A percentile compares a stretch with the other conserved stretches of the same genome.
These are phyloP conservation scores for Bucco capensis DNA, from an alignment of 2,113 vertebrate species.

Conservation along the genomic window DNA sequence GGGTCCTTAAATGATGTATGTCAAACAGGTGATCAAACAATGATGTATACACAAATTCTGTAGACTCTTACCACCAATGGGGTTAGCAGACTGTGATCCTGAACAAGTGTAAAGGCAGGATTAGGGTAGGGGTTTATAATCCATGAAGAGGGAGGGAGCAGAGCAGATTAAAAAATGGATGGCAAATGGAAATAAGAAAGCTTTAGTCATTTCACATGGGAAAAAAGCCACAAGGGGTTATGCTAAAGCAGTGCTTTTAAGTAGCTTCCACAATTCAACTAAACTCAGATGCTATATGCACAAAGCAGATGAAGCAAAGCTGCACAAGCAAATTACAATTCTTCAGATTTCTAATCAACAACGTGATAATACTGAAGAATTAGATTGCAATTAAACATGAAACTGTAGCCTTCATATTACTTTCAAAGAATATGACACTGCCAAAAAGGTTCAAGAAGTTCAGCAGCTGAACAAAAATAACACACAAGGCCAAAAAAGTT, in stretches of 20 bases:
- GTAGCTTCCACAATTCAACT: conserved; percentile 57
- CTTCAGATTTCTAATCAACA: conserved; percentile 67
- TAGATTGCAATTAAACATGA: conserved; percentile 53
- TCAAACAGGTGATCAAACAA: conserved; percentile 70
- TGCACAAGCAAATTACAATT: conserved; percentile 63
- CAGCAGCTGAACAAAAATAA: conserved; percentile 58
- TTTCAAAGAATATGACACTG: not conserved
- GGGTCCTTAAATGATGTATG: conserved; percentile 59
- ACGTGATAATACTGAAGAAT: conserved; percentile 41
- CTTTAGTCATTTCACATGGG: conserved; percentile 77
- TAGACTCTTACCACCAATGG: conserved; percentile 94
- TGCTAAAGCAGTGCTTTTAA: conserved; percentile 70
- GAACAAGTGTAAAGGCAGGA: conserved; percentile 87
- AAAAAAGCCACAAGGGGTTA: conserved; percentile 57
- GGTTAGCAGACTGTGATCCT: conserved; percentile 98
- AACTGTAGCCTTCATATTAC: conserved; percentile 6
- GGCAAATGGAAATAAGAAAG: conserved; percentile 81
- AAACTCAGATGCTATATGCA: conserved; percentile 62
- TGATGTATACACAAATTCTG: conserved; percentile 74
- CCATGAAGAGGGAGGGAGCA: conserved; percentile 85
- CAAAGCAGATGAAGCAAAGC: conserved; percentile 73
- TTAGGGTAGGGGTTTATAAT: conserved; percentile 82
- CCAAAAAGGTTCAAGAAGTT: conserved; percentile 13
- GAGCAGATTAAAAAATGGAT: conserved; percentile 89
- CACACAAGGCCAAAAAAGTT: conserved; percentile 41